Base-by-base conservation (phyloP, 2,797 vertebrate genomes). In the Vespertilio murinus region DNA sequence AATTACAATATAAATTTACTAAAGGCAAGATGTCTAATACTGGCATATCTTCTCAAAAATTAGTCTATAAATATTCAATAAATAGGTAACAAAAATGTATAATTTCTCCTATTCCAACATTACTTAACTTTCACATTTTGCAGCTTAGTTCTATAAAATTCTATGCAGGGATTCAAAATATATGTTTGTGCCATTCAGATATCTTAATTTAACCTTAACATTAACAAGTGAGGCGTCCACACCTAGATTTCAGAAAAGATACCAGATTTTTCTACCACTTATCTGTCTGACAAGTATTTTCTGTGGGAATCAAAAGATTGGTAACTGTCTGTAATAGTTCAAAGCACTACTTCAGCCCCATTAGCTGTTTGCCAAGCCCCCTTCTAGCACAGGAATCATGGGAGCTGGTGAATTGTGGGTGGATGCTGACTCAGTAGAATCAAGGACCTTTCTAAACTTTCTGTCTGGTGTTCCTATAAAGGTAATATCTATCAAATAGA, bases 191-290 rank as follows among this genome's bases (percentile, higher is more conserved):
- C n/a, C 49, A 61, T 73, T 69, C 74, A 74, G 25, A 59, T 45
- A 71, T 35, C 11, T 86, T 88, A 70, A 91, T 94, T 75, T 78
- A 89, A 80, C 28, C 74, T 85, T 89, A 83, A 94, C 88, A 83
- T 93, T 86, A 95, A 69, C 18, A 35, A 75, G 59, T 23, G 82
- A 86, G 23, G 35, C 28, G 93, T 84, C 40, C 56, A 83, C 67
- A 54, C 54, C 11, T 79, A 69, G 94, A 86, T 77, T 33, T 74
- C 56, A 75, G 38, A 92, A 93, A 33, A 35, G 17, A 28, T n/a
- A 64, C 47, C 28, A 74, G 20, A 35, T 71, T 95, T 94, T 94
- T 75, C 20, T 33, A 73, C 84, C 80, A 64, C 20, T 59, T 28
- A 33, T 78, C 61, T 85, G 25, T 49, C 86, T 65, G 35, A 38